A percentile compares a stretch with the other conserved stretches of the same genome.
These are phyloP conservation scores for Tyto alba DNA, from an alignment of 2,113 vertebrate species.

Conservation along the genomic window DNA sequence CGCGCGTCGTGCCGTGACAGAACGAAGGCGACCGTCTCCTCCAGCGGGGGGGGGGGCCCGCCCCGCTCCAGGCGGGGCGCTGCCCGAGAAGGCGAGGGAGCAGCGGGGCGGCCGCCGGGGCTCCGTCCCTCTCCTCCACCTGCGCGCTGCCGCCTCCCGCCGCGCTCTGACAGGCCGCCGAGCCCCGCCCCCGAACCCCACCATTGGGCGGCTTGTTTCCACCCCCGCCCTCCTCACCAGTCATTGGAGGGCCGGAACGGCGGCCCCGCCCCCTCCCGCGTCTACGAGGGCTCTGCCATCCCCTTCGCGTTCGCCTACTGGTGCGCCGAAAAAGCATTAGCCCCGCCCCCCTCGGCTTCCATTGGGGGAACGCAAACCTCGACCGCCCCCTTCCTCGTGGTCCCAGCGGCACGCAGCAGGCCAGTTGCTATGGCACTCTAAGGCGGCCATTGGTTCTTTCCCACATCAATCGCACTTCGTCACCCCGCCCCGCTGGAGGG, in stretches of 20 bases:
- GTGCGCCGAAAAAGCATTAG: accelerated
- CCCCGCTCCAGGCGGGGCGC: neutral
- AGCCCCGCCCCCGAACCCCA: neutral
- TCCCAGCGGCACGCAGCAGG: neutral
- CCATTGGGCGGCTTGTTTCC: neutral
- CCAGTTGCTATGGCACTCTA: conserved; percentile 21
- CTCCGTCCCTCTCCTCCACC: neutral
- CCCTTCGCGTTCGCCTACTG: accelerated
- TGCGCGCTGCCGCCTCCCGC: neutral
- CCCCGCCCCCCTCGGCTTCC: neutral
- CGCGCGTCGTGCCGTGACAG: neutral
- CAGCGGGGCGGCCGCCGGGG: too few relatives aligned
- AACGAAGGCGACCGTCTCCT: neutral
- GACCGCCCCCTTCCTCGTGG: neutral
- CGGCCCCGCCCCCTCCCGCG: neutral
- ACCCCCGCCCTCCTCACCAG: neutral
- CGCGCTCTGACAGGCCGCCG: neutral
- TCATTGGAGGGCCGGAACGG: neutral
- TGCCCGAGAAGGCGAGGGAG: too few relatives aligned
- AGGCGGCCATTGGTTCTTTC: neutral
- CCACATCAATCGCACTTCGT: neutral
- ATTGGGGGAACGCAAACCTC: neutral
- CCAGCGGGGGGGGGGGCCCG: too few relatives aligned
- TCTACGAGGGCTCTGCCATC: accelerated
- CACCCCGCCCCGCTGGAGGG: neutral